Evolutionary conservation across 1,140 invertebrate species (phyloP).

Genomic region (Anadara kagoshimensis): DNA sequence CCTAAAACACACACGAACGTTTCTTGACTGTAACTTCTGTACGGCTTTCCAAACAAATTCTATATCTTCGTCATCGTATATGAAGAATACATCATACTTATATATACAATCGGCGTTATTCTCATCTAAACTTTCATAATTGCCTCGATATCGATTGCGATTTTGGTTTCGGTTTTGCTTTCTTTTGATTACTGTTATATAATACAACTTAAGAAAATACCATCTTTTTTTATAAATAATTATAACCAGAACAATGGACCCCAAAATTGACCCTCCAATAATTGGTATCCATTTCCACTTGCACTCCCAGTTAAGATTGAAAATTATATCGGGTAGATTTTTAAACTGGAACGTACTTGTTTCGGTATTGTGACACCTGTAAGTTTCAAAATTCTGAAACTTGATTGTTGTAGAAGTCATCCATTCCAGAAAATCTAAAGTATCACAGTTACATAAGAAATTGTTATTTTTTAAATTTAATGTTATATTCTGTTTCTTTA

Average conservation of each 20-base stretch:
- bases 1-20: constrained; percentile 50
- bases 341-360: not conserved
- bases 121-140: no score
- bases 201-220: not conserved
- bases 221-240: constrained; percentile 25
- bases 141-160: no score
- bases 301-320: constrained; percentile 17
- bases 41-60: no score
- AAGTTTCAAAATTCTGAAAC: not conserved
- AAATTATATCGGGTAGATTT: not conserved
- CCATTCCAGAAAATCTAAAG: constrained; percentile 28
- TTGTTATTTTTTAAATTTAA: constrained; percentile 31
- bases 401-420: constrained; percentile 1
- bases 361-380: not conserved
- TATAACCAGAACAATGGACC: constrained; percentile 5
- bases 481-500: not conserved
- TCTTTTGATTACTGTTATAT: no score
- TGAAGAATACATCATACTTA: no score
- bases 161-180: no score
- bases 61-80: no score
- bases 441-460: constrained; percentile 14
- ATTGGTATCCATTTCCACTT: constrained; percentile 9
- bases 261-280: not conserved
- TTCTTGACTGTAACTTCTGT: no score
- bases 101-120: no score